These are phyloP conservation scores for Actias luna DNA, from an alignment of 2,888 invertebrate genomes.

Conservation along the genomic window DNA sequence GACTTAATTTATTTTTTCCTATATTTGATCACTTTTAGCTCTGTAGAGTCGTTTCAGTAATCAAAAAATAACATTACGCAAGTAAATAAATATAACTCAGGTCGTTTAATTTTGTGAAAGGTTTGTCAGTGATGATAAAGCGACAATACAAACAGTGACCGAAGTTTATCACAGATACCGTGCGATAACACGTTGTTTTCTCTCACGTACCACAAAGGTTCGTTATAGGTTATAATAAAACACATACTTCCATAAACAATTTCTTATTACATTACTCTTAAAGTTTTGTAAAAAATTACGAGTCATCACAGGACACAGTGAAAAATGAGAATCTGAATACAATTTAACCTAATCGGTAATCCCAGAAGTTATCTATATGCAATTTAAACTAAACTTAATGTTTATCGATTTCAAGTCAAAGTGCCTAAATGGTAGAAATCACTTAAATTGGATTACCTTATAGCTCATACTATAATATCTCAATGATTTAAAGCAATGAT, in stretches of 20 bases:
- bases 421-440: no score
- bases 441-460: no score
- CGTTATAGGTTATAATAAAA: background rate
- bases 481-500: no score
- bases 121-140: slow-evolving; percentile 34
- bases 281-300: no score
- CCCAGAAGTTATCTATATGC: no score
- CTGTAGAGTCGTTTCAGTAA: background rate
- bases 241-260: background rate
- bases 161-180: slow-evolving; percentile 49
- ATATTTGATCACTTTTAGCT: background rate
- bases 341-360: no score
- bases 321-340: no score
- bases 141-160: slow-evolving; percentile 50
- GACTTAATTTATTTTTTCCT: background rate
- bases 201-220: background rate
- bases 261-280: no score
- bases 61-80: background rate
- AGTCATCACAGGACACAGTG: no score
- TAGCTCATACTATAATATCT: no score
- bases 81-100: slow-evolving; percentile 18
- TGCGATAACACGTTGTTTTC: slow-evolving; percentile 15
- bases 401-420: no score
- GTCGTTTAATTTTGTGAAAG: slow-evolving; percentile 30
- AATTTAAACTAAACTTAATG: no score